Conservation (phyloP, 2,113 vertebrate species). For the Pyxicephalus adspersus region DNA sequence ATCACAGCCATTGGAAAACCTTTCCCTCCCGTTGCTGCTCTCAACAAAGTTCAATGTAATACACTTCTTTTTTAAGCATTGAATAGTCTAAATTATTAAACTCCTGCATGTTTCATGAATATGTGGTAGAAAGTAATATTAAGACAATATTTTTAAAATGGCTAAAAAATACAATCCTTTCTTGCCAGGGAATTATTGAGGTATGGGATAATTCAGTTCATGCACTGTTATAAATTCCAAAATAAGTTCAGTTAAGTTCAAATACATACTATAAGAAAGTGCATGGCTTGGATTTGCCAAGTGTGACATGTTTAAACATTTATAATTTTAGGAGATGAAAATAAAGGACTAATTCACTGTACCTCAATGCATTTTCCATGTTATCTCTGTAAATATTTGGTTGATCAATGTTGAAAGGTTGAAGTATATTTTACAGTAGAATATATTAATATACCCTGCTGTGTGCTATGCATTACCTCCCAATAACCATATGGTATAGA, state of each 20-base stretch:
- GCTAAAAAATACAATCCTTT: slow-evolving; percentile 8
- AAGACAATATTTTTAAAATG: slow-evolving; percentile 35
- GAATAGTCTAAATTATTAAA: background rate
- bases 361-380: slow-evolving; percentile 3
- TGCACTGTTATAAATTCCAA: slow-evolving; percentile 17
- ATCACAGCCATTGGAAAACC: too few relatives aligned
- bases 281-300: slow-evolving; percentile 13
- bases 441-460: background rate
- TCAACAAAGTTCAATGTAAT: background rate
- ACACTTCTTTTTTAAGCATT: background rate
- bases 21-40: background rate
- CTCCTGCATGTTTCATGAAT: slow-evolving; percentile 9
- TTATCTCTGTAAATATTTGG: slow-evolving; percentile 24
- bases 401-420: slow-evolving; percentile 1
- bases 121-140: slow-evolving; percentile 19
- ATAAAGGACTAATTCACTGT: slow-evolving; percentile 19
- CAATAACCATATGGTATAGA: background rate
- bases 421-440: background rate
- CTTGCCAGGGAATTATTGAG: slow-evolving; percentile 18
- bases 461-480: background rate
- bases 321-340: background rate
- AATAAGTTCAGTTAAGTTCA: slow-evolving; percentile 43
- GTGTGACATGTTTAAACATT: slow-evolving; percentile 35
- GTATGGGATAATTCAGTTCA: slow-evolving; percentile 17
- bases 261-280: slow-evolving; percentile 26